A percentile compares a stretch with the other conserved stretches of the same genome.
phyloP scores from a whole-genome alignment of 2,113 vertebrate species.

The Leptobrachium ailaonicum region DNA sequence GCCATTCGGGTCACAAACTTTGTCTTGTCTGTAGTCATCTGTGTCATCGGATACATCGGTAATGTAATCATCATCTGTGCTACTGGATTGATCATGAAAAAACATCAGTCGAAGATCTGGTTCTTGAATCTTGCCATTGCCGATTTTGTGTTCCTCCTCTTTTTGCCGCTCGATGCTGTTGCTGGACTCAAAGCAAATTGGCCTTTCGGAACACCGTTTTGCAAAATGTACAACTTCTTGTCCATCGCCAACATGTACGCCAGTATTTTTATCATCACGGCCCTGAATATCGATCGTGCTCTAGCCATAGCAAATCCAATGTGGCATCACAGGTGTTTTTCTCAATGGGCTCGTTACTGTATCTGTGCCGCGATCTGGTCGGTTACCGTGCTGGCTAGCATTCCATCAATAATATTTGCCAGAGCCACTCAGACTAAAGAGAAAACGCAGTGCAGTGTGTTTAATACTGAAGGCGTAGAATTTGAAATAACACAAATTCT shows the following conservation, averaged over 20 bases:
- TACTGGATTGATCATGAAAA: slow-evolving; percentile 16
- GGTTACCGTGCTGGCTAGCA: background rate
- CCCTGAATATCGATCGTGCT: slow-evolving; percentile 20
- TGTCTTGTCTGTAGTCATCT: background rate
- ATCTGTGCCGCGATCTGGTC: slow-evolving; percentile 12
- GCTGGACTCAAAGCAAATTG: background rate
- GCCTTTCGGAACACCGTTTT: background rate
- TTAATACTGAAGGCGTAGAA: background rate
- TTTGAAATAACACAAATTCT: background rate
- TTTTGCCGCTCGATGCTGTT: background rate
- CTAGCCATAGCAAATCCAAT: slow-evolving; percentile 23
- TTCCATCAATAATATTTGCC: background rate
- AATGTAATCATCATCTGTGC: slow-evolving; percentile 17
- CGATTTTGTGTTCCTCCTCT: slow-evolving; percentile 7
- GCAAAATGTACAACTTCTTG: slow-evolving; percentile 16
- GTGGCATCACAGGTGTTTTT: background rate
- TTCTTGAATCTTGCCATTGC: slow-evolving; percentile 29
- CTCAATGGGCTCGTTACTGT: background rate
- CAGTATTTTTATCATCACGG: slow-evolving; percentile 12
- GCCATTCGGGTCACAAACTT: background rate
- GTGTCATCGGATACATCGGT: slow-evolving; percentile 5
- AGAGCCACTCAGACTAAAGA: background rate
- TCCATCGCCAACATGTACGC: background rate
- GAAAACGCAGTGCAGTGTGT: background rate
- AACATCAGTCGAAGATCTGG: slow-evolving; percentile 25